Conservation (phyloP, 1,140 invertebrate species). For the Dermatophagoides farinae region DNA sequence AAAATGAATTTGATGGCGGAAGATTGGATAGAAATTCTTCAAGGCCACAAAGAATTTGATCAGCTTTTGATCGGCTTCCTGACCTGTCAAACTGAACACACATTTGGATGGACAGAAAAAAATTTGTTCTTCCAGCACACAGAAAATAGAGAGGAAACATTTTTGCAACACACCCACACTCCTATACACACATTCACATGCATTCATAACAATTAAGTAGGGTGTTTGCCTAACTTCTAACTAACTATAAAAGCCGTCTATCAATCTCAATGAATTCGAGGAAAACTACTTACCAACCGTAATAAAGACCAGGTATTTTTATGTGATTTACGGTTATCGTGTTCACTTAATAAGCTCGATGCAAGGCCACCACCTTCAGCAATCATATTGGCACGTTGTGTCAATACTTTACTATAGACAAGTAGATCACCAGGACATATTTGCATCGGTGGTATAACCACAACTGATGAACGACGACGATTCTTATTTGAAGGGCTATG, state of each 20-base stretch:
- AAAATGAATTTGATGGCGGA: slow-evolving; percentile 33
- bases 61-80: slow-evolving; percentile 30
- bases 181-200: too few relatives aligned
- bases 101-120: slow-evolving; percentile 19
- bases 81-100: slow-evolving; percentile 33
- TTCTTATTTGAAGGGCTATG: slow-evolving; percentile 11
- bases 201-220: not conserved
- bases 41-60: slow-evolving; percentile 26
- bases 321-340: slow-evolving; percentile 27
- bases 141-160: not conserved
- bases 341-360: not conserved
- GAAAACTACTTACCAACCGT: slow-evolving; percentile 25
- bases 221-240: too few relatives aligned
- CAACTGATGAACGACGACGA: slow-evolving; percentile 31
- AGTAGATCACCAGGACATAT: slow-evolving; percentile 34
- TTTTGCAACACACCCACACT: not conserved
- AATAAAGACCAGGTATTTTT: slow-evolving; percentile 34
- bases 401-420: slow-evolving; percentile 34
- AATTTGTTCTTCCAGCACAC: not conserved
- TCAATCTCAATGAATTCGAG: too few relatives aligned
- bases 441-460: slow-evolving; percentile 35
- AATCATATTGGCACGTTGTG: slow-evolving; percentile 27
- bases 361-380: slow-evolving; percentile 19
- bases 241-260: too few relatives aligned
- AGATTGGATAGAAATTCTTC: slow-evolving; percentile 34